Evolutionary conservation across 2,888 invertebrate genomes (phyloP), one percentile per base, ranked within the genome.

Genomic region (Amblyjoppa fuscipennis): DNA sequence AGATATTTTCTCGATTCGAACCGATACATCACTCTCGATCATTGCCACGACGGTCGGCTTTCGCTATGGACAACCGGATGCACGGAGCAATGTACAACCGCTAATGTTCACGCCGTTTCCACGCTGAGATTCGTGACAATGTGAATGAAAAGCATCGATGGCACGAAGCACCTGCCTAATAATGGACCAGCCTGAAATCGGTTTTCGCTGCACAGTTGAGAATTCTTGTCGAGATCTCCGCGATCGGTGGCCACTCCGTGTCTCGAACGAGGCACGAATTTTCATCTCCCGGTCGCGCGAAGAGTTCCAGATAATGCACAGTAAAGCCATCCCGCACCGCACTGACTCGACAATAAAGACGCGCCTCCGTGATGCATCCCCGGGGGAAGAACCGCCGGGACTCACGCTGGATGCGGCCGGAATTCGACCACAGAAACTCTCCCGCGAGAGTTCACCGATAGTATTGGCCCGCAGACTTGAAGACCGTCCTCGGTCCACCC

Each of bases 21-120:
- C 83, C 90, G 75, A 92, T 92, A 85, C 87, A 90, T 92, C 92
- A 92, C 87, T 83, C 84, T 92, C 91, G 84, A 92, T 92, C 92
- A 91, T 84, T 90, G 89, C 81, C 87, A 78, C 16, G 28, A 49
- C 16, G 51, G 25, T 11, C 20, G 51, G 25, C 53, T 0, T 7
- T 16, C 51, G 11, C 25, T 53, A 68, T 31, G 2, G 31, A 34
- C 34, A 25, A 53, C 28, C 66, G 51, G 38, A 68, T 69, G 5
- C 38, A 38, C 61, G 69, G 34, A 38, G 28, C 38, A 34, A n/a
- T 69, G 34, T 68, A 85, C 61, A 77, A 64, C n/a, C 16, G 45
- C 51, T n/a, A 80, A 61, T 77, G 83, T 88, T 66, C 66, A 75
- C 78, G 81, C 49, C 87, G 81, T 89, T 90, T 89, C 88, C 77